Conservation (phyloP, 2,888 invertebrate species). For the Mimas tiliae region DNA sequence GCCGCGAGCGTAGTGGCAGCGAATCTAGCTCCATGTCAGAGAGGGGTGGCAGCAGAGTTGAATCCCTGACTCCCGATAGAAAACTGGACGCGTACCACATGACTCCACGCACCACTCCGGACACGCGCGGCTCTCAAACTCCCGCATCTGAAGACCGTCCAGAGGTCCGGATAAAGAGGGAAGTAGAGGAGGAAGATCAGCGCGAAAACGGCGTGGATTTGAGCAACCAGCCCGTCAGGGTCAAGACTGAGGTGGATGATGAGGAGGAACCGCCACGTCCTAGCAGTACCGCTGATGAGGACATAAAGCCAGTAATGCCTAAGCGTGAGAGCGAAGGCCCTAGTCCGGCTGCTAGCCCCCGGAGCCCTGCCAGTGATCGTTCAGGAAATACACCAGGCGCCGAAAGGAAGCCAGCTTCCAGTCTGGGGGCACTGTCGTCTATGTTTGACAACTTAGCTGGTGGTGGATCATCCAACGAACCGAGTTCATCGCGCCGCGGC, state of each 20-base stretch:
- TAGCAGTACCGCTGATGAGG: constrained; percentile 67
- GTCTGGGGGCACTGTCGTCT: constrained; percentile 93
- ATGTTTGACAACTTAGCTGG: constrained; percentile 95
- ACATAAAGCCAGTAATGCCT: constrained; percentile 65
- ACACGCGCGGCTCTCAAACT: constrained; percentile 86
- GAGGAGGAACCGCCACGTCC: constrained; percentile 83
- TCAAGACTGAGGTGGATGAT: constrained; percentile 87
- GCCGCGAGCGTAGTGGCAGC: constrained; percentile 93
- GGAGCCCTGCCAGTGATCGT: constrained; percentile 91
- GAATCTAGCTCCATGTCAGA: constrained; percentile 95
- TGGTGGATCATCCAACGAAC: constrained; percentile 70
- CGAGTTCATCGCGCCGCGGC: constrained; percentile 86
- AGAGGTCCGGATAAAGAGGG: constrained; percentile 85
- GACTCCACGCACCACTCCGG: constrained; percentile 89
- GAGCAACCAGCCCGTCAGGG: constrained; percentile 78
- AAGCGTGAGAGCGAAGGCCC: constrained; percentile 85
- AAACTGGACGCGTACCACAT: constrained; percentile 88
- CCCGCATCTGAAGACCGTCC: constrained; percentile 86
- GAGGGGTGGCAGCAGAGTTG: constrained; percentile 91
- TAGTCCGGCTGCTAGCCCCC: constrained; percentile 86
- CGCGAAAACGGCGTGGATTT: constrained; percentile 78
- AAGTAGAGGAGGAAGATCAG: constrained; percentile 80
- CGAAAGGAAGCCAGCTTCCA: constrained; percentile 86
- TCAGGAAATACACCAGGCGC: constrained; percentile 90
- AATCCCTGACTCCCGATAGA: constrained; percentile 92